These are phyloP conservation scores for Pseudomyrmex sp. DNA, from an alignment of 1,140 invertebrate genomes.

Conservation along the genomic window DNA sequence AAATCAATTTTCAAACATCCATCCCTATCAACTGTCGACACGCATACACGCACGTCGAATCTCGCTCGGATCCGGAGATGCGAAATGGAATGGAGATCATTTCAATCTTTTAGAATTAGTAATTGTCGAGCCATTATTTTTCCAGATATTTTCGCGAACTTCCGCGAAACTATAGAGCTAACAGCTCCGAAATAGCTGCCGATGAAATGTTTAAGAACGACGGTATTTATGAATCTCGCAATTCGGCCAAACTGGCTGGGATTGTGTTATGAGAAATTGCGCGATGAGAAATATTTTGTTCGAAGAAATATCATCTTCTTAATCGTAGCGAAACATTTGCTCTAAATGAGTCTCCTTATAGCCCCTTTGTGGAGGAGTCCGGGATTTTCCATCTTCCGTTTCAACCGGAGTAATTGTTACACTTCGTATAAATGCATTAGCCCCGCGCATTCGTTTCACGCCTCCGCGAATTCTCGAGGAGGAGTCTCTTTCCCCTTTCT, in stretches of 20 bases:
- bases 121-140: background rate
- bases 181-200: background rate
- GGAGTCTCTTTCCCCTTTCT: conserved; percentile 65
- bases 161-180: background rate
- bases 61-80: background rate
- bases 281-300: conserved; percentile 14
- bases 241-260: background rate
- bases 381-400: conserved; percentile 20
- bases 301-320: conserved; percentile 44
- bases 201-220: background rate
- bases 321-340: conserved; percentile 41
- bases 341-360: conserved; percentile 17
- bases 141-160: background rate
- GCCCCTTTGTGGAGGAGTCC: conserved; percentile 15
- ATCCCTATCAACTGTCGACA: background rate
- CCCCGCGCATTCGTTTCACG: conserved; percentile 81
- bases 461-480: conserved; percentile 72
- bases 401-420: conserved; percentile 81
- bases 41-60: background rate
- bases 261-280: background rate
- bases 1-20: conserved; percentile 27
- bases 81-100: no score
- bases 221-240: background rate
- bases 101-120: background rate
- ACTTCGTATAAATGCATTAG: conserved; percentile 85